These are phyloP conservation scores for Nephrotoma flavescens DNA, from an alignment of 2,888 invertebrate species.

Conservation along the genomic window DNA sequence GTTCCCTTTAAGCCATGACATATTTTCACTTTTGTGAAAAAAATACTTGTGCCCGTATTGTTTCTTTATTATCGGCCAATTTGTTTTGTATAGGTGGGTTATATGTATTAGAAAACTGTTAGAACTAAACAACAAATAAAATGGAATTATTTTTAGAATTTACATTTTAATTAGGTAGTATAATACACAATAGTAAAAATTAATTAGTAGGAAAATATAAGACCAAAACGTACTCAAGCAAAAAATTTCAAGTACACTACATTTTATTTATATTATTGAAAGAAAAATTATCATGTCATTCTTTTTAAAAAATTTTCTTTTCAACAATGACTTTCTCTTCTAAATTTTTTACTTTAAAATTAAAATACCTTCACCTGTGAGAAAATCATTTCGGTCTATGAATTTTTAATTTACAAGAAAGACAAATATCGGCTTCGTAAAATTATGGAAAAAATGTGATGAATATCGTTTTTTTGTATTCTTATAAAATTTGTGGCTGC, in stretches of 20 bases:
- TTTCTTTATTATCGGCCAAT: background rate
- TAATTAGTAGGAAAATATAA: background rate
- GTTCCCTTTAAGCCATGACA: conserved; percentile 2
- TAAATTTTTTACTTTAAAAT: background rate
- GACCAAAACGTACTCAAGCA: background rate
- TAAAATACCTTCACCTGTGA: conserved; percentile 2
- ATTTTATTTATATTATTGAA: background rate
- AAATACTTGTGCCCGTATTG: background rate
- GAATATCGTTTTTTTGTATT: background rate
- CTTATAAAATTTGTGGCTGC: background rate
- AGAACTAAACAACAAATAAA: background rate
- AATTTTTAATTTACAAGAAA: background rate
- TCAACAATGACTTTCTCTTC: conserved; percentile 2
- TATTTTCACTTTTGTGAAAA: background rate
- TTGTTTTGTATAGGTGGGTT: background rate
- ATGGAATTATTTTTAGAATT: background rate
- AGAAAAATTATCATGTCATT: background rate
- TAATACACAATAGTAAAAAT: background rate
- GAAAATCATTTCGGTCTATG: background rate
- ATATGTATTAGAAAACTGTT: background rate
- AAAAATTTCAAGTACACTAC: background rate
- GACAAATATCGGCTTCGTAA: background rate
- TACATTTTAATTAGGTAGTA: background rate
- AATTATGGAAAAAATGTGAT: background rate
- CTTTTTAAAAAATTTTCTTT: background rate